Conservation (phyloP, 2,797 vertebrate species). For the Oreortyx pictus region DNA sequence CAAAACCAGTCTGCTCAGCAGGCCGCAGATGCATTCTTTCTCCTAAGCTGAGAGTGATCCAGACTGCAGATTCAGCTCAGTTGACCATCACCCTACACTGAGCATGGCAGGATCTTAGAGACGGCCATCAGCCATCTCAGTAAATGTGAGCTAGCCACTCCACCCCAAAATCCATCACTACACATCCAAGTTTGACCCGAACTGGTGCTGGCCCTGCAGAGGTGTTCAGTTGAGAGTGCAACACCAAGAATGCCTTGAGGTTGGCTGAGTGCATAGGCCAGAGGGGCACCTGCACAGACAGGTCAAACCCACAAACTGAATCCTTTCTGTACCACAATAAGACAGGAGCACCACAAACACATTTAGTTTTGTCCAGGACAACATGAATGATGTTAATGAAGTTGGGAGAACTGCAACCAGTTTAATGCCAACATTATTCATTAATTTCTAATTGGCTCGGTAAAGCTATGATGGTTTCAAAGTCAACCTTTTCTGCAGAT, state of each 20-base stretch:
- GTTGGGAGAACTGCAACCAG: background rate
- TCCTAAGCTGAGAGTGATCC: background rate
- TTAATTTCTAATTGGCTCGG: background rate
- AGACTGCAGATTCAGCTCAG: background rate
- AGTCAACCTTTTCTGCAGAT: background rate
- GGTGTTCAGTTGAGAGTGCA: fast-evolving
- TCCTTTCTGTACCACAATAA: background rate
- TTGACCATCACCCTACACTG: fast-evolving
- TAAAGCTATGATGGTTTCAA: background rate
- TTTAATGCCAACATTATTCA: background rate
- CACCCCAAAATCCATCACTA: background rate
- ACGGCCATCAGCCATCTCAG: background rate
- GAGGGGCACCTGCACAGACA: background rate
- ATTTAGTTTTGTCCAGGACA: background rate
- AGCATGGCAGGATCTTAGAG: fast-evolving
- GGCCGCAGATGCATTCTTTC: background rate
- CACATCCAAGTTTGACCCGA: background rate
- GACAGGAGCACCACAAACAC: background rate
- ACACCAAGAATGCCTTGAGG: background rate
- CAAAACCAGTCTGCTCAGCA: background rate
- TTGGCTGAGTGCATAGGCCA: background rate
- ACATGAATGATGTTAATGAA: background rate
- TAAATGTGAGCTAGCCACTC: background rate
- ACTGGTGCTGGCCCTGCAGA: background rate
- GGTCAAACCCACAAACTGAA: background rate